phyloP scores from a whole-genome alignment of 2,888 invertebrate genomes.

The Caenorhabditis parvicauda region DNA sequence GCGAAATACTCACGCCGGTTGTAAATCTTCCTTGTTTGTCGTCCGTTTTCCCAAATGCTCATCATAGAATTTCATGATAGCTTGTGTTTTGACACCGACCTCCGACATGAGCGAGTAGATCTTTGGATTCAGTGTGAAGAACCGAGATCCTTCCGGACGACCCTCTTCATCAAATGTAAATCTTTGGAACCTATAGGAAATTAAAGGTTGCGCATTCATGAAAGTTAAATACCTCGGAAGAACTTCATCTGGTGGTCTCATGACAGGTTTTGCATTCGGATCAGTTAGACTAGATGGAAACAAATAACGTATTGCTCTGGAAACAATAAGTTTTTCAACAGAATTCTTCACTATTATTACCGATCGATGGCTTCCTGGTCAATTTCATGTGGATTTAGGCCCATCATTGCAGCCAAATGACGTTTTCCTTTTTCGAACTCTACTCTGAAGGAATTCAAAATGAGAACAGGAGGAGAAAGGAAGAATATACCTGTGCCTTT shows the following conservation, averaged over 20 bases:
- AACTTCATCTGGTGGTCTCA: conserved; percentile 81
- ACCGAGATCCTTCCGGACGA: conserved; percentile 83
- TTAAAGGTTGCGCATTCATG: no score
- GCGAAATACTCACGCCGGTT: conserved; percentile 24
- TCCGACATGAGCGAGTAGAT: conserved; percentile 78
- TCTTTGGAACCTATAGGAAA: conserved; percentile 35
- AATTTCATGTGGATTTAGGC: conserved; percentile 80
- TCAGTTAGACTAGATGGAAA: conserved; percentile 90
- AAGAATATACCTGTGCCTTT: conserved; percentile 30
- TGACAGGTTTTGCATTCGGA: conserved; percentile 79
- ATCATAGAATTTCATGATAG: conserved; percentile 41
- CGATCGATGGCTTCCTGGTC: conserved; percentile 82
- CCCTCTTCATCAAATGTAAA: conserved; percentile 71
- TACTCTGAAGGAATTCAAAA: conserved; percentile 52
- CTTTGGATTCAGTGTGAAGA: conserved; percentile 85
- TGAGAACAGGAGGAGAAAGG: neutral
- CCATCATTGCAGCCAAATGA: conserved; percentile 98
- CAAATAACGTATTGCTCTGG: conserved; percentile 85
- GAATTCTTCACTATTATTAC: conserved; percentile 40
- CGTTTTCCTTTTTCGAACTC: conserved; percentile 88
- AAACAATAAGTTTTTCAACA: conserved; percentile 46
- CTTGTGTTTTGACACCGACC: conserved; percentile 45
- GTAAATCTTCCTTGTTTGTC: conserved; percentile 15
- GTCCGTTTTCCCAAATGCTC: conserved; percentile 27
- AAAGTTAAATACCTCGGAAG: conserved; percentile 55